Evolutionary conservation across 2,113 vertebrate genomes (phyloP).

Genomic region (Brienomyrus longianalis): DNA sequence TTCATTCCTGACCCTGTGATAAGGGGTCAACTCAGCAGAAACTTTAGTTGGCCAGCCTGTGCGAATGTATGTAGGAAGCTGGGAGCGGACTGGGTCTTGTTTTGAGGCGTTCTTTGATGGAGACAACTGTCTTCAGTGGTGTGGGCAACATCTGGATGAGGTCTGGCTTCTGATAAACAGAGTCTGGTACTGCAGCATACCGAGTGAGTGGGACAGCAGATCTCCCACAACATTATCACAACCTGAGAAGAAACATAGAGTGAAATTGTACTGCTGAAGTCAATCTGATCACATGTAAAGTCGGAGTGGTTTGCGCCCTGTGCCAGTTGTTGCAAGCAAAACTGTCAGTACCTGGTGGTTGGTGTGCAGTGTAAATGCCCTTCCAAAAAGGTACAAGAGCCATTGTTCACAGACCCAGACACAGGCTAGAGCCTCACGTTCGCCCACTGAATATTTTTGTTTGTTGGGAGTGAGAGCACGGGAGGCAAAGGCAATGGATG

Average conservation of each 20-base stretch:
- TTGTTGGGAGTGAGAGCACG: not conserved
- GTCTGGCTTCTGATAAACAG: not conserved
- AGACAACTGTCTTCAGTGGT: not conserved
- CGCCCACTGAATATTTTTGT: conserved; percentile 7
- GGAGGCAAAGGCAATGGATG: not conserved
- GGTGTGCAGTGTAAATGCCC: not conserved
- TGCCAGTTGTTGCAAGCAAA: not conserved
- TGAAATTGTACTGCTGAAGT: not conserved
- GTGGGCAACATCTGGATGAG: conserved; percentile 14
- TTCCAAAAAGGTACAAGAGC: not conserved
- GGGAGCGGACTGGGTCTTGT: not conserved
- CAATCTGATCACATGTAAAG: not conserved
- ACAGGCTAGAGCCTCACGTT: not conserved
- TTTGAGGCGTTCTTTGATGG: conserved; percentile 14
- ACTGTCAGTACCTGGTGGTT: not conserved
- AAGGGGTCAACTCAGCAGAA: not conserved
- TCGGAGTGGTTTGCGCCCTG: not conserved
- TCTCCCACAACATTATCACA: not conserved
- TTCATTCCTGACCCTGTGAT: too few relatives aligned
- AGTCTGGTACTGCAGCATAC: not conserved
- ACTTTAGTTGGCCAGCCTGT: not conserved
- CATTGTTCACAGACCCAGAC: not conserved
- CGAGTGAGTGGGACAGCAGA: not conserved
- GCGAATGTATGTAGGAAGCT: not conserved
- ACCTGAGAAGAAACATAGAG: not conserved